Evolutionary conservation across 2,888 invertebrate species (phyloP), one percentile per base, ranked within the genome.

Genomic region (Quadriops clusia): DNA sequence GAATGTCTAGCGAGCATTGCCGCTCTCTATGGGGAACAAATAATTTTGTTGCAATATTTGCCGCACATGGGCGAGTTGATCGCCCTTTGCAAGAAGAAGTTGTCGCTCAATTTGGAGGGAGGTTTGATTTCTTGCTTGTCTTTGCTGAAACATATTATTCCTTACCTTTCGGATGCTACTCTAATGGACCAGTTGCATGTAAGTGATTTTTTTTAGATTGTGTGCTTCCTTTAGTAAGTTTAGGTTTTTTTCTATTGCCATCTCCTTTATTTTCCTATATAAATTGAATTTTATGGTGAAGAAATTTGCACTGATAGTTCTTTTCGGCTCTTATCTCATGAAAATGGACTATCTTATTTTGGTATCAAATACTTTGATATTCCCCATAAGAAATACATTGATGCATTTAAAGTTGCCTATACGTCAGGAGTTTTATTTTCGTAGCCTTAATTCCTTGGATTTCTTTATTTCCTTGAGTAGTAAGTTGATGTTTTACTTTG

Each of bases 1-100:
- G 83, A 87, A 46, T 91, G 91, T 56, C 74, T 97, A 14, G 77
- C 81, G 37, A 78, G 83, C 39, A 86, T 95, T 43, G 83, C 89
- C 30, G 82, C 74, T 21, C 65, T 90, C 47, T 90, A 87, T 56
- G 90, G 89, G 13, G 87, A 89, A 51, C 84, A 87, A 49, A 71
- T 91, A 36, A 80, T 91, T 49, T 67, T 90, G 41, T 65, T 84
- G 43, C 93, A 93, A 59, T 93, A 91, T 60, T 65, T 93, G 39
- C 87, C 90, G 0, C 89, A 90, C 53, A 81, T 87, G 64, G 78
- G 80, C 16, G 91, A 91, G 53, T 56, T 91, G 37, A 76, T 89
- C 26, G 76, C 79, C 2, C 70, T 85, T 9, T 86, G 86, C 44
- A 77, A 82, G 37, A 73, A 79, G 37, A 75, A 85, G 39, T 62